phyloP scores from a whole-genome alignment of 2,888 invertebrate species.

The Scaptomyza parva region DNA sequence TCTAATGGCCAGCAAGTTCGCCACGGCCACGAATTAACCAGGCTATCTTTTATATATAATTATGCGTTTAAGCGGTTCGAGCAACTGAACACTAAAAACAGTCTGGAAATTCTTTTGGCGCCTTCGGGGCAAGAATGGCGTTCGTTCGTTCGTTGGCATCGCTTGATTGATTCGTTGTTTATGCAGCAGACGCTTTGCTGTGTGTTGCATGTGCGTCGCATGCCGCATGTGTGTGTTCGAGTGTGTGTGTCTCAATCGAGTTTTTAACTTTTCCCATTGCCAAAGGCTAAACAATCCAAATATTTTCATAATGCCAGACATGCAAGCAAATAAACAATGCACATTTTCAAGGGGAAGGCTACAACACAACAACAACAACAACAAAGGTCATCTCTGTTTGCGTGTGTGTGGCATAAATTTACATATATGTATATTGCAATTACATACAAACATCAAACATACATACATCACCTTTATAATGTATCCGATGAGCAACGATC shows the following conservation, averaged over 20 bases:
- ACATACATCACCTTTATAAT: conserved; percentile 15
- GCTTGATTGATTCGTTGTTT: conserved; percentile 60
- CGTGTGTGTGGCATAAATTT: conserved; percentile 10
- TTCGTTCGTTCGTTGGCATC: conserved; percentile 26
- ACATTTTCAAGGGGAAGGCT: conserved; percentile 70
- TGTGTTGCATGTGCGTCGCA: conserved; percentile 38
- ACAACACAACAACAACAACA: no score
- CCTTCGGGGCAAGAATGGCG: conserved; percentile 32
- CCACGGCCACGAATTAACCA: conserved; percentile 27
- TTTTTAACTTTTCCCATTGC: conserved; percentile 38
- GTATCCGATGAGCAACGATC: conserved; percentile 31
- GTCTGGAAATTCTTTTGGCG: conserved; percentile 22
- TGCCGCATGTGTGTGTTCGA: conserved; percentile 42
- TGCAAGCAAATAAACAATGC: conserved; percentile 67
- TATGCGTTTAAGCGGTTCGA: conserved; percentile 48
- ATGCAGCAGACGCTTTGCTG: conserved; percentile 33
- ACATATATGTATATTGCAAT: background rate
- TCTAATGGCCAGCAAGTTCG: conserved; percentile 46
- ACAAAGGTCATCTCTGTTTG: conserved; percentile 51
- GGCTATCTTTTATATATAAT: conserved; percentile 60
- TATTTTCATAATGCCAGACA: conserved; percentile 61
- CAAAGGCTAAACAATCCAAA: conserved; percentile 69
- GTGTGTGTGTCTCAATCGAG: conserved; percentile 26
- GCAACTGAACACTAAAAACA: conserved; percentile 7
- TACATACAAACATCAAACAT: no score